Base-by-base conservation (phyloP, 1,140 invertebrate species). In the Periplaneta americana region DNA sequence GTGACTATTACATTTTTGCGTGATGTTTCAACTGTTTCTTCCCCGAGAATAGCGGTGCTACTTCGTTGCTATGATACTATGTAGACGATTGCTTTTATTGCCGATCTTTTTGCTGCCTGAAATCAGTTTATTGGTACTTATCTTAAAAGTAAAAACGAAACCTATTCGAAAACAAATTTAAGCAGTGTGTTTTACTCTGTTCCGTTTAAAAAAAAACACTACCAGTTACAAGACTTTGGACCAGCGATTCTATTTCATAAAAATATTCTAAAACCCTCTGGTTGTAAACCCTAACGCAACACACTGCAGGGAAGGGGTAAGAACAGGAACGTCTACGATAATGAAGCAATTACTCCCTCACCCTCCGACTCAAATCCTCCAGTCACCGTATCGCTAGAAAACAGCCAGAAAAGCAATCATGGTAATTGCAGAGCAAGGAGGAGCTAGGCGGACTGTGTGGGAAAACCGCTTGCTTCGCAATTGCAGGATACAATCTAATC, bases 291-390 rank as follows among this genome's bases (percentile, higher is more conserved):
- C 6, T 28, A 28, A n/a, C 74, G 17, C 17, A 35, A 35, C 33
- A 35, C 17, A 35, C 22, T 0, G 32, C 31, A 33, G 8, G 33
- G 75, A 17, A 35, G 13, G 15, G 32, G 18, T 22, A 15, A 22
- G n/a, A 1, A 28, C 1, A 5, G 28, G 76, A 34, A 39, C 76
- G 36, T 37, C 76, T 78, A 78, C 76, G 76, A 36, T 78, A 78
- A 78, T 78, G 76, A 78, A 78, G 76, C 76, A 78, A 78, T 78
- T 78, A 78, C 76, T 78, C 76, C 76, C n/a, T 36, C 34, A 6
- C 76, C 76, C n/a, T 34, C 28, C 34, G 15, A 28, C 34, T 34
- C n/a, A 28, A 34, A 35, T 28, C 76, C 76, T 1, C 35, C 28
- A 31, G 36, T 36, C 36, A 9, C 76, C 34, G 34, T 39, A 78